Conservation (phyloP, 1,140 invertebrate species). For the Cydia pomonella region DNA sequence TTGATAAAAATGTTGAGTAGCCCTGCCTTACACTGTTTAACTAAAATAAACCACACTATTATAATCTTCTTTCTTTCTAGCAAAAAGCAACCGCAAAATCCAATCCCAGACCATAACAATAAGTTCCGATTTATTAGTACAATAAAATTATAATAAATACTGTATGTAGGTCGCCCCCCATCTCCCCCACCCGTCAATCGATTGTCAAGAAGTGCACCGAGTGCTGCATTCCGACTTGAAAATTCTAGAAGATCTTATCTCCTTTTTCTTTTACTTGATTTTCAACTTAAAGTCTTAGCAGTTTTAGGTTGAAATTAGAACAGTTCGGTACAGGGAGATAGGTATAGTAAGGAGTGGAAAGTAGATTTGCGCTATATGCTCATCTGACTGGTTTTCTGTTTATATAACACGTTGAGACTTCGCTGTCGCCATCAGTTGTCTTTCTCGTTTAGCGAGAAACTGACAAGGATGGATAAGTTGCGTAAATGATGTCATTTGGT, state of each 20-base stretch:
- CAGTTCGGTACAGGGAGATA: background rate
- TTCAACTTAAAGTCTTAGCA: background rate
- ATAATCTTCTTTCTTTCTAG: too few relatives aligned
- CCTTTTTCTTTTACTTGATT: background rate
- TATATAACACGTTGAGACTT: slow-evolving; percentile 4
- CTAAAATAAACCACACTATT: too few relatives aligned
- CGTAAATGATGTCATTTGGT: too few relatives aligned
- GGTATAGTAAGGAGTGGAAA: background rate
- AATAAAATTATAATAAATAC: slow-evolving; percentile 33
- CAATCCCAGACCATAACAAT: slow-evolving; percentile 18
- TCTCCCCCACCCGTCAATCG: slow-evolving; percentile 72
- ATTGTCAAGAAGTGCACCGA: slow-evolving; percentile 77
- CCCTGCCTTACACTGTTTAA: too few relatives aligned
- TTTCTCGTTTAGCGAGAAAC: background rate
- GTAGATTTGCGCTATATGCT: slow-evolving; percentile 17
- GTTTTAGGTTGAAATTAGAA: background rate
- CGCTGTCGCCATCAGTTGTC: background rate
- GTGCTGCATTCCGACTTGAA: slow-evolving; percentile 48
- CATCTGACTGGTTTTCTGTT: slow-evolving; percentile 5
- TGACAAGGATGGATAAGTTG: background rate
- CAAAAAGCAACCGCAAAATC: slow-evolving; percentile 12
- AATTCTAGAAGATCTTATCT: slow-evolving; percentile 43
- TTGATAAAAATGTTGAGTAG: too few relatives aligned
- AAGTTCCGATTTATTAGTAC: slow-evolving; percentile 21
- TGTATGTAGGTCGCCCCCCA: slow-evolving; percentile 24